Evolutionary conservation across 2,888 invertebrate species (phyloP).

Genomic region (Vesta saturnalis): DNA sequence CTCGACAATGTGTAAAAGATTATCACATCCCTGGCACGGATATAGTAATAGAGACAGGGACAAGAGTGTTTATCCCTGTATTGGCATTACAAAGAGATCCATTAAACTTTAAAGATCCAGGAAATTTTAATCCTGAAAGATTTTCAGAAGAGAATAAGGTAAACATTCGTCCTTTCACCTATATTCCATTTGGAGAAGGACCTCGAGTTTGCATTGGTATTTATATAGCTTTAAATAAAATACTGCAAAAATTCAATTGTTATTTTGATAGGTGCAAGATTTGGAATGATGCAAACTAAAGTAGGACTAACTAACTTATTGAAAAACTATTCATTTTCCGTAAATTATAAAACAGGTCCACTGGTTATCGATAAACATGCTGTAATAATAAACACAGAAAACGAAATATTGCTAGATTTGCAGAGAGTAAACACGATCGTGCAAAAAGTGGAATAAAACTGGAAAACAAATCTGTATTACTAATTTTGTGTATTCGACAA

Average conservation of each 20-base stretch:
- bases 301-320: slow-evolving; percentile 38
- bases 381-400: slow-evolving; percentile 31
- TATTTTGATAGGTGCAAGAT: slow-evolving; percentile 35
- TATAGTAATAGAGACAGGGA: slow-evolving; percentile 12
- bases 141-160: not conserved
- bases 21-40: slow-evolving; percentile 4
- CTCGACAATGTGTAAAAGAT: slow-evolving; percentile 17
- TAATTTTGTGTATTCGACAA: no score
- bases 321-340: slow-evolving; percentile 32
- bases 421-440: no score
- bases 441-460: no score
- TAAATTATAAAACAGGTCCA: slow-evolving; percentile 41
- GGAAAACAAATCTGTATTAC: no score
- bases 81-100: slow-evolving; percentile 1
- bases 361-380: slow-evolving; percentile 32
- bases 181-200: not conserved
- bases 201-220: not conserved
- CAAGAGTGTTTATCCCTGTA: slow-evolving; percentile 12
- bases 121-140: not conserved
- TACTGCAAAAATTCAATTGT: no score
- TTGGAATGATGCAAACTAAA: slow-evolving; percentile 44
- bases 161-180: not conserved
- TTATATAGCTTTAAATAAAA: no score
- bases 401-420: slow-evolving; percentile 38
- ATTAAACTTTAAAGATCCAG: not conserved